phyloP scores from a whole-genome alignment of 92 coral and sea anemone genomes.

The Zoanthus sansibaricus region DNA sequence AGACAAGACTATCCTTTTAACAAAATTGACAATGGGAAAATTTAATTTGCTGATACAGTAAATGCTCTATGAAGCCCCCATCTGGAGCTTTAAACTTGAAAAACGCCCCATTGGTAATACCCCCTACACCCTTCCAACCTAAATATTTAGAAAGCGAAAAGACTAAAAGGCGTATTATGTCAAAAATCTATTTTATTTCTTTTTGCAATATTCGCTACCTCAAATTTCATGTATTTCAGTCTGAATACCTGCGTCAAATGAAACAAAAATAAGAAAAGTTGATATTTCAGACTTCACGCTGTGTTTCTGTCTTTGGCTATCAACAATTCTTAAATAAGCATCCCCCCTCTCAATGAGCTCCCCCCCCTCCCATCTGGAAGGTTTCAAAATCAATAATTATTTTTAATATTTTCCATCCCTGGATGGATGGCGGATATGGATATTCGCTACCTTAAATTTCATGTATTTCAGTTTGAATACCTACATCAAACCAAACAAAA shows the following conservation, averaged over 20 bases:
- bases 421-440: no score
- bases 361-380: no score
- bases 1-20: not conserved
- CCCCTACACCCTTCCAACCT: not conserved
- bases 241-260: not conserved
- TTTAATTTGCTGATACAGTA: not conserved
- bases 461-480: not conserved
- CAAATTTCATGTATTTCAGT: not conserved
- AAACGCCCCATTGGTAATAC: not conserved
- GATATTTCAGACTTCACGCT: no score
- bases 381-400: no score
- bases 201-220: not conserved
- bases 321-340: no score
- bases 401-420: no score
- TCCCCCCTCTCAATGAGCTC: no score
- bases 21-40: not conserved
- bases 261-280: no score
- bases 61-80: not conserved
- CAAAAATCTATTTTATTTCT: not conserved
- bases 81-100: not conserved
- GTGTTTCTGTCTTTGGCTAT: no score
- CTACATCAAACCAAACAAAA: not conserved
- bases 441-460: not conserved
- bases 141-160: not conserved
- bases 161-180: not conserved